Evolutionary conservation across 2,888 invertebrate genomes (phyloP).

Genomic region (Trichopoda pennipes): DNA sequence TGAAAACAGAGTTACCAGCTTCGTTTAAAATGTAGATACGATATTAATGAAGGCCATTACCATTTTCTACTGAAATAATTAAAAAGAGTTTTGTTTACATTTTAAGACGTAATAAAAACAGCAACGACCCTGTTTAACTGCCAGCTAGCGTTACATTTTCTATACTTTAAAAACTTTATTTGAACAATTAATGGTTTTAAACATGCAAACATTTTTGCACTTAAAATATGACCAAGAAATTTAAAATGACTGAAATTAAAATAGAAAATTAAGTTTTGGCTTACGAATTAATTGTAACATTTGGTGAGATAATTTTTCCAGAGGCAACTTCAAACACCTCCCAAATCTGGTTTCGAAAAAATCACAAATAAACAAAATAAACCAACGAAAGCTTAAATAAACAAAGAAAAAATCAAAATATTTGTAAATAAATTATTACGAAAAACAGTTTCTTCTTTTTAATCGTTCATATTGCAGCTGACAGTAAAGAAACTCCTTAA

Average conservation of each 20-base stretch:
- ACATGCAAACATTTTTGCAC: constrained; percentile 56
- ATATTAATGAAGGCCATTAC: too few relatives aligned
- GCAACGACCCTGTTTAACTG: constrained; percentile 20
- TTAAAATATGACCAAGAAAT: constrained; percentile 57
- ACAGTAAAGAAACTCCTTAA: not conserved
- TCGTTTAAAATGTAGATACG: too few relatives aligned
- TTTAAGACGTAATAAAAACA: not conserved
- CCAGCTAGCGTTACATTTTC: constrained; percentile 39
- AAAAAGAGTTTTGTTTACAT: not conserved
- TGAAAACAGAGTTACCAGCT: too few relatives aligned
- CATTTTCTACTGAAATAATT: too few relatives aligned
- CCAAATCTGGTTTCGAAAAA: constrained; percentile 21
- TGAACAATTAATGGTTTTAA: constrained; percentile 58
- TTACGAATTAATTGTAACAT: constrained; percentile 26
- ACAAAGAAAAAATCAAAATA: not conserved
- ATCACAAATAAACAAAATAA: not conserved
- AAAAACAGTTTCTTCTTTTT: not conserved
- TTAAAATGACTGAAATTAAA: constrained; percentile 58
- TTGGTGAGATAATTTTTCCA: constrained; percentile 53
- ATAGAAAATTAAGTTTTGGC: constrained; percentile 39
- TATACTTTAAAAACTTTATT: constrained; percentile 38
- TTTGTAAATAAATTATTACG: not conserved
- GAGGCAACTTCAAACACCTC: constrained; percentile 43
- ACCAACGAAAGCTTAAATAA: not conserved
- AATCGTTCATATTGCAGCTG: not conserved